Base-by-base conservation (phyloP, 2,797 vertebrate species). In the Pempheris klunzingeri region DNA sequence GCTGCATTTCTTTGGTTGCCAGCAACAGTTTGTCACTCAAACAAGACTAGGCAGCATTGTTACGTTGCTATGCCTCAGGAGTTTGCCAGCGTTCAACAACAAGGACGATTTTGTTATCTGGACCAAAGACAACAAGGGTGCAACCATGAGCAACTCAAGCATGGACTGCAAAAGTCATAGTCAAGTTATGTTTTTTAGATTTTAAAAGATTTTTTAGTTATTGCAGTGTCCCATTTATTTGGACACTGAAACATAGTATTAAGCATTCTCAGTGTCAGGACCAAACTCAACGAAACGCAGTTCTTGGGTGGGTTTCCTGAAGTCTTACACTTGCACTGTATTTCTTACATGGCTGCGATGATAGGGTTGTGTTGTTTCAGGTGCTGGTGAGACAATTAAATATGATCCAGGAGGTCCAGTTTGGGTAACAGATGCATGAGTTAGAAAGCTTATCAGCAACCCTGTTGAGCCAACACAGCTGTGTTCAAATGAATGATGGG, bases 1-100 rank as follows among this genome's bases (percentile, higher is more conserved):
- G 50, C 32, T 50, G 32, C 4, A 30, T 82, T 68, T 67, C 30
- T 63, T 43, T 73, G 62, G 64, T 69, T 65, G 70, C 64, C 72
- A 79, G 57, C 22, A 36, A 28, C 50, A 12, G n/a, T n/a, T n/a
- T n/a, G 3, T 46, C 20, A 66, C 30, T 74, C 66, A 73, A 71
- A 74, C 32, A 39, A 61, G 24, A 43, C 30, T 6, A 64, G 57
- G 44, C 18, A 49, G 46, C 64, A 26, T 59, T 38, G 46, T 38
- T 32, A n/a, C 15, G 60, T 47, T 41, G 38, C 38, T 28, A 47
- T 20, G 20, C 39, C 65, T 65, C 4, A 17, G 32, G 12, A 46
- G 43, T 36, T 26, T 26, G 46, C 6, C 8, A 24, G 54, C 17
- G 6, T 34, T 47, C 14, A 17, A 22, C 34, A 49, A 41, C 28